Evolutionary conservation across 2,888 invertebrate species (phyloP), one percentile per base, ranked within the genome.

Genomic region (Caenorhabditis zanzibari): DNA sequence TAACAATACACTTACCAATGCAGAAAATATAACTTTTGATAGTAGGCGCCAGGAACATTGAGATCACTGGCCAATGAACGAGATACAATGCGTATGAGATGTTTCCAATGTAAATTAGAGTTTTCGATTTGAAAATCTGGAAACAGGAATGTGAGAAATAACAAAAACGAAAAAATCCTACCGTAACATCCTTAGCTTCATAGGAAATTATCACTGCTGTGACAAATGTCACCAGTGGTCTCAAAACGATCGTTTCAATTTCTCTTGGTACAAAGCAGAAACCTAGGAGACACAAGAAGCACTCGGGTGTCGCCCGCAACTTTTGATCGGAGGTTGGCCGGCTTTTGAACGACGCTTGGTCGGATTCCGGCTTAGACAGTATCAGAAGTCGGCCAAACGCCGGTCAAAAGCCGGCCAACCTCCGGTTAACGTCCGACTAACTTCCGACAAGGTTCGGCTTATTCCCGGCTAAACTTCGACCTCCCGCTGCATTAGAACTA

Each of bases 71-170:
- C 54, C 54, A 54, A 12, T 54, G 54, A 3, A 54, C 54, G 24
- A 76, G 24, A 38, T 76, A 76, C 14, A 76, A 24, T 0, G 47
- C 38, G 35, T 66, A 75, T 3, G 66, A 66, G 9, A 75, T 26
- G 38, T 75, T 59, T 0, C 76, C 76, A 12, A 64, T n/a, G n/a
- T 14, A 24, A 41, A 64, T 2, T 19, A 35, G n/a, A 76, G 28
- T n/a, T 7, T n/a, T 9, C 1, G 59, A 49, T n/a, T 61, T 16
- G 1, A 63, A 14, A 35, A 77, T 19, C 77, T 71, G 69, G 44
- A 71, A 44, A 10, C 22, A 14, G 38, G 7, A 7, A 7, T 19
- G n/a, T 26, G 10, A 26, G 6, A 19, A n/a, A 47, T 2, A 19
- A 6, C 4, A n/a, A 19, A n/a, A n/a, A n/a, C n/a, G n/a, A 4